Base-by-base conservation (phyloP, 1,140 invertebrate species). In the Rhyzopertha dominica region DNA sequence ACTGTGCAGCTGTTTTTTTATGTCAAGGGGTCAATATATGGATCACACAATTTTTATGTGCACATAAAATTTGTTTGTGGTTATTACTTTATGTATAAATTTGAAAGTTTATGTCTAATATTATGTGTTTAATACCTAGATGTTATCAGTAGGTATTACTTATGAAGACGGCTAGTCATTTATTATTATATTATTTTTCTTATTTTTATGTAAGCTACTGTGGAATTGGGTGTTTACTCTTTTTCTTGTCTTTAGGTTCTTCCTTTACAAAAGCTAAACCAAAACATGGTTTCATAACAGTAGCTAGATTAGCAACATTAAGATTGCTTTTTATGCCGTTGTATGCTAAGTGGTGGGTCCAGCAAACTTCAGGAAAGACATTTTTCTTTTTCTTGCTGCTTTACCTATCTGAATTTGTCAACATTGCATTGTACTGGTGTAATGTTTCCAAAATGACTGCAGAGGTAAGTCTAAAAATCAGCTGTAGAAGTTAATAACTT, bases 231-330 rank as follows among this genome's bases (percentile, higher is more conserved):
- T 36, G 14, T 38, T 4, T 44, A 31, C 53, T 58, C 54, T 40
- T 31, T 56, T 56, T 25, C 22, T 38, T 51, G 49, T 50, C 51
- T 63, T 14, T 62, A 93, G 90, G 90, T 30, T 94, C 90, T 14
- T 91, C 90, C 32, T 95, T 95, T 70, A 83, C 90, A 4, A 96
- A 95, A 76, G 85, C 88, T 5, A 95, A 95, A 64, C 89, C 91
- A 1, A 90, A 92, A 56, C 85, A 92, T 70, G 84, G 88, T 35
- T 76, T 93, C 57, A 74, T 83, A 8, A 85, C 85, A 8, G 85
- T 93, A 30, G 80, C 87, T 31, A 79, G 83, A 58, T 78, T 87
- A 58, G 88, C 88, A 4, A 68, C 90, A 18, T 70, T 86, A 30
- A 74, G 91, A 43, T 78, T 90, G 22, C 51, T 93, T 13, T 80